Percentiles rank a stretch among this genome's conserved stretches.
These are phyloP conservation scores for Pseudois nayaur DNA, from an alignment of 2,113 vertebrate species.

Conservation along the genomic window DNA sequence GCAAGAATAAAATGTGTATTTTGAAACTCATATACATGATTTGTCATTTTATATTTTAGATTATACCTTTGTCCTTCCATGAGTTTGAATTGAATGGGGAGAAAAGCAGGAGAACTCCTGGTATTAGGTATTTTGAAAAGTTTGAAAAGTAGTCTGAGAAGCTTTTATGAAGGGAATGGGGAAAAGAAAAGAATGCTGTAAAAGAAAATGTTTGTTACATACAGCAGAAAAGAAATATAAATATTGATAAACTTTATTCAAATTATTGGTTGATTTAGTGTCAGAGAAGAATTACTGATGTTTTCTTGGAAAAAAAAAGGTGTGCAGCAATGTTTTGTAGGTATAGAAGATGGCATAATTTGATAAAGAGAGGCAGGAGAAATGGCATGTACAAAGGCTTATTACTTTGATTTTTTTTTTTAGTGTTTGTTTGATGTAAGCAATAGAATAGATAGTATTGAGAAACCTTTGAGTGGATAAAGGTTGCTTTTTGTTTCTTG, in stretches of 20 bases:
- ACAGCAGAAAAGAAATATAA: conserved; percentile 21
- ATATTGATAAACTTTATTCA: conserved; percentile 20
- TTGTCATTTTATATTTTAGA: conserved; percentile 78
- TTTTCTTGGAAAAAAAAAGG: neutral
- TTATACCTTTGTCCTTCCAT: conserved; percentile 74
- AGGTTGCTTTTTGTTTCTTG: conserved; percentile 52
- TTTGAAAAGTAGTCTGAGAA: conserved; percentile 67
- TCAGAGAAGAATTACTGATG: neutral
- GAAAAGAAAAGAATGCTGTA: conserved; percentile 45
- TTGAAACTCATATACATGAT: conserved; percentile 74
- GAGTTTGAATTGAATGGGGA: conserved; percentile 76
- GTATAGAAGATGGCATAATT: neutral
- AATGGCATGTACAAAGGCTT: conserved; percentile 22
- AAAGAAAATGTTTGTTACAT: conserved; percentile 41
- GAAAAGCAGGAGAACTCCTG: conserved; percentile 71
- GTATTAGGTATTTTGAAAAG: conserved; percentile 74
- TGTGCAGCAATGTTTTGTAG: conserved; percentile 1
- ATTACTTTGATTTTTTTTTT: neutral
- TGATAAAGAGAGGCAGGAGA: conserved; percentile 26
- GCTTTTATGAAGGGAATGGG: conserved; percentile 51
- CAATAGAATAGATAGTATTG: neutral
- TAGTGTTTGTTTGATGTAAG: conserved; percentile 40
- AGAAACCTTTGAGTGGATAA: conserved; percentile 7
- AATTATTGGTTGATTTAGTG: conserved; percentile 20
- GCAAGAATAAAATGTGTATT: conserved; percentile 70